Evolutionary conservation across 2,797 vertebrate genomes (phyloP).

Genomic region (Tapirus indicus): DNA sequence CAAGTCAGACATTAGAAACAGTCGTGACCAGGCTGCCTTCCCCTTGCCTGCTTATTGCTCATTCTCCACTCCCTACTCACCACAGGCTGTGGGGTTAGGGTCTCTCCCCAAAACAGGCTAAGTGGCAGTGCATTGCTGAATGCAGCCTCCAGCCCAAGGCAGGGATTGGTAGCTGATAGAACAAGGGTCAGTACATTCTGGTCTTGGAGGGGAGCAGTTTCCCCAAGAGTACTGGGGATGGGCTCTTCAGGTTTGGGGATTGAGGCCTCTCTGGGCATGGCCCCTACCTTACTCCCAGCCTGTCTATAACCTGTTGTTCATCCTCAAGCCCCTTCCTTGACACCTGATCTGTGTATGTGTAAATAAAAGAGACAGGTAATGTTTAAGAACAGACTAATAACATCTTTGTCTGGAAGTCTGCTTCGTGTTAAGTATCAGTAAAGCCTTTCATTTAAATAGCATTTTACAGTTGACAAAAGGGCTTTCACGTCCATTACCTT

Average conservation of each 20-base stretch:
- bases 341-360: background rate
- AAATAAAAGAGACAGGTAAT: background rate
- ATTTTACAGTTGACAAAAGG: slow-evolving; percentile 50
- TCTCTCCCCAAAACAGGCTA: background rate
- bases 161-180: background rate
- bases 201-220: background rate
- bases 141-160: background rate
- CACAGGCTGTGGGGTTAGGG: background rate
- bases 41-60: background rate
- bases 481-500: background rate
- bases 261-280: background rate
- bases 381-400: background rate
- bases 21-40: background rate
- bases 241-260: background rate
- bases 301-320: background rate
- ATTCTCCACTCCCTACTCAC: background rate
- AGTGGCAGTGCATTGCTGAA: background rate
- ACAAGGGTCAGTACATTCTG: background rate
- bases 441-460: slow-evolving; percentile 27
- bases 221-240: background rate
- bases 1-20: background rate
- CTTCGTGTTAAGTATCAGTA: background rate
- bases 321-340: background rate
- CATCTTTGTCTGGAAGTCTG: slow-evolving; percentile 10
- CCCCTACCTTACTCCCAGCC: background rate